Evolutionary conservation across 2,797 vertebrate genomes (phyloP), one percentile per base, ranked within the genome.

Genomic region (Pelodytes ibericus): DNA sequence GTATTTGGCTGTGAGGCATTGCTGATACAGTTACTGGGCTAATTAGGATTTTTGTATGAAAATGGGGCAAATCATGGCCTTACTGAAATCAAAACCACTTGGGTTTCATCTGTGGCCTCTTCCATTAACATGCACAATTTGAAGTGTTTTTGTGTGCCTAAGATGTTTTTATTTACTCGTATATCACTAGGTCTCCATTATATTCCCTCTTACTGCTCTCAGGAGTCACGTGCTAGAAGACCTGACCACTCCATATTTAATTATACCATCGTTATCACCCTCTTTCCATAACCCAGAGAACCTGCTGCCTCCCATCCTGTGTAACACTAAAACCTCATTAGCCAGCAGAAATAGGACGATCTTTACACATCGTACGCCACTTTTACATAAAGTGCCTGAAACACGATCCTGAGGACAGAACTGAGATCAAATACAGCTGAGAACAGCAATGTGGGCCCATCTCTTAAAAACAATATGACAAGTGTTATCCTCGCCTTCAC

Each of bases 351-450:
- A 20, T 15, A 22, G 39, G n/a, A 13, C 1, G 41, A 33, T 61
- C 27, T 20, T 9, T 6, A 33, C 18, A 25, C 36, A 44, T 41
- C 22, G 26, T 16, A 20, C 24, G 36, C 24, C n/a, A 5, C 13
- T 63, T 58, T 60, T 60, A 13, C 58, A 31, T 30, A 60, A n/a
- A 60, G 18, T 36, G 36, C 15, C 20, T 16, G 33, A 36, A 63
- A 63, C 31, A 22, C n/a, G 15, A 63, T 3, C 7, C 60, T 24
- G 36, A 27, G 20, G 44, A 24, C 33, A 20, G 11, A 39, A 39
- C 9, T 24, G 62, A 26, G 15, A 65, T 65, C 60, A 39, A 63
- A 44, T 65, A 41, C 18, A 31, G 31, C 61, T 63, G 61, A 41
- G 31, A 24, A 24, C 3, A 1, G 63, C 36, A 24, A 22, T 16